Percentiles rank a stretch among this genome's conserved stretches.
Conservation (phyloP, 2,888 invertebrate species). For the Eutolmus rufibarbis region DNA sequence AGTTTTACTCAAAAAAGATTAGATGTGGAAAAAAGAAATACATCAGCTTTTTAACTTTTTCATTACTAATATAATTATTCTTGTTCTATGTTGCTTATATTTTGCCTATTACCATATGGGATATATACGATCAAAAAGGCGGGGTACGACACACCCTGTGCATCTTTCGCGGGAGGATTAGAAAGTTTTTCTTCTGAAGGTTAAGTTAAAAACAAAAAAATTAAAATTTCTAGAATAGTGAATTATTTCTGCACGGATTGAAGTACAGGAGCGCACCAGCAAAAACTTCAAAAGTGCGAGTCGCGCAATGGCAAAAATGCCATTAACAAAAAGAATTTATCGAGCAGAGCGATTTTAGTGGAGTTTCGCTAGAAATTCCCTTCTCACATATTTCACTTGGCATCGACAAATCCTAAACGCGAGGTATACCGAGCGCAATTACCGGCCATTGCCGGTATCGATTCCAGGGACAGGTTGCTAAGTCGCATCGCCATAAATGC, state of each 20-base stretch:
- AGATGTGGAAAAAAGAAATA: too few relatives aligned
- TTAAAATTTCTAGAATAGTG: too few relatives aligned
- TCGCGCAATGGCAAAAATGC: not conserved
- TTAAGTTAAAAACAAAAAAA: too few relatives aligned
- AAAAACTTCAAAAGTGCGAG: not conserved
- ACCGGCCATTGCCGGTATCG: conserved; percentile 26
- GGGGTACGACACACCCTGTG: too few relatives aligned
- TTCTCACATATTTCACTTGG: conserved; percentile 41
- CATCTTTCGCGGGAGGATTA: too few relatives aligned
- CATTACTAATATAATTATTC: too few relatives aligned
- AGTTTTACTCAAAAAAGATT: too few relatives aligned
- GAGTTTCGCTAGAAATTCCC: conserved; percentile 35
- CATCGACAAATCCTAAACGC: conserved; percentile 14
- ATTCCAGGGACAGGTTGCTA: not conserved
- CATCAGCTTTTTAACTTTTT: too few relatives aligned
- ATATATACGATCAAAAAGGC: too few relatives aligned
- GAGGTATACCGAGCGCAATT: conserved; percentile 7
- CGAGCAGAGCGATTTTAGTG: not conserved
- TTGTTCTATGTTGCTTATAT: too few relatives aligned
- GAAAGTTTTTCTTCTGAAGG: too few relatives aligned
- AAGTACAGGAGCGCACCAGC: not conserved
- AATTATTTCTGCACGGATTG: not conserved
- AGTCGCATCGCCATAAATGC: conserved; percentile 26
- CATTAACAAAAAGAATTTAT: conserved; percentile 7
- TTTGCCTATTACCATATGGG: too few relatives aligned